A percentile compares a stretch with the other conserved stretches of the same genome.
These are phyloP conservation scores for Drosophila erecta DNA, from an alignment of 1,140 invertebrate genomes.

Conservation along the genomic window DNA sequence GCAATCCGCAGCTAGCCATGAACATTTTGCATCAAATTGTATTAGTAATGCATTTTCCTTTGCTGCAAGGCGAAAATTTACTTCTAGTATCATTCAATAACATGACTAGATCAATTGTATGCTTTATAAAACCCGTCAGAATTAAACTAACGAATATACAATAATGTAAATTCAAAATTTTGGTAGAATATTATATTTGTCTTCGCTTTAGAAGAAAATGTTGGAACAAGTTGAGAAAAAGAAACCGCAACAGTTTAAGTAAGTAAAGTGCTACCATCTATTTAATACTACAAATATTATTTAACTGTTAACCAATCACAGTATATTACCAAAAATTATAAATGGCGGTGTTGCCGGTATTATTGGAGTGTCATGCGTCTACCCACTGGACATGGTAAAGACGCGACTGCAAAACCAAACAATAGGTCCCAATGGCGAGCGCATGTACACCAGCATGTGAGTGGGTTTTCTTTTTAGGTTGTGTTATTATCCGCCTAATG, in stretches of 20 bases:
- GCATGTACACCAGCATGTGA: constrained; percentile 97
- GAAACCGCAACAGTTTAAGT: constrained; percentile 13
- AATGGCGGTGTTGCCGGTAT: constrained; percentile 99
- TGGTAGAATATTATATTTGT: neutral
- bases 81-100: constrained; percentile 36
- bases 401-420: constrained; percentile 97
- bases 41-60: constrained; percentile 64
- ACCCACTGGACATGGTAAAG: constrained; percentile 98
- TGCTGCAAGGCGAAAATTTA: constrained; percentile 41
- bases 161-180: neutral
- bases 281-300: too few relatives aligned
- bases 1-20: constrained; percentile 14
- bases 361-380: constrained; percentile 98
- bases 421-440: constrained; percentile 93
- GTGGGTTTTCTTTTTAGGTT: constrained; percentile 58
- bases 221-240: neutral
- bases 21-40: constrained; percentile 40
- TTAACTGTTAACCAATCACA: constrained; percentile 68
- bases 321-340: constrained; percentile 95
- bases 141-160: constrained; percentile 28
- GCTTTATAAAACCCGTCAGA: constrained; percentile 35
- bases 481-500: neutral
- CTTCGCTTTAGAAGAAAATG: neutral
- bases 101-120: constrained; percentile 34
- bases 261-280: neutral